Base-by-base conservation (phyloP, 2,888 invertebrate species). In the Drosophila longiperda region DNA sequence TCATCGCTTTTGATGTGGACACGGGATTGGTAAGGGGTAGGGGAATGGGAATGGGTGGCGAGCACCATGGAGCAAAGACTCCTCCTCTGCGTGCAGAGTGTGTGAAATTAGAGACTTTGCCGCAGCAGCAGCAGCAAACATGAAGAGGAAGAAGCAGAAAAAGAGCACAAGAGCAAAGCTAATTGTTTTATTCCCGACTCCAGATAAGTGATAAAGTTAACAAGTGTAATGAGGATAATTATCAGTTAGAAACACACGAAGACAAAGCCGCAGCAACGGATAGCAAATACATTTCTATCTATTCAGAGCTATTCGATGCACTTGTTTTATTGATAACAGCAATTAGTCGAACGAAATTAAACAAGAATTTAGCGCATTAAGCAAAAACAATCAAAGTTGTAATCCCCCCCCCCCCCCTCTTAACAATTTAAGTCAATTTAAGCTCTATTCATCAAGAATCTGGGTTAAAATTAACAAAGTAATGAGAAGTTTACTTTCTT, bases 151-250 rank as follows among this genome's bases (percentile, higher is more conserved):
- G 26, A 60, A 34, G 53, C 49, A 50, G 23, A 33, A 34, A 34
- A 55, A 38, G 32, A 36, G 23, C 62, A 60, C 40, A 75, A 75
- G 61, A 55, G 7, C 45, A 34, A 49, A 54, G 58, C 62, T 75
- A 78, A 80, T 78, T 78, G 80, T 64, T 67, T 62, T 67, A 72
- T 64, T 67, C 40, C 12, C 48, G 34, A 48, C n/a, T 29, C 3
- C 23, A 59, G n/a, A 65, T 67, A 45, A 45, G 64, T 67, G 67
- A 72, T 80, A 72, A 80, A 80, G 45, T 53, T 80, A 72, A 75
- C 78, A 76, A 68, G 67, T 67, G 59, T 59, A 67, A 76, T 66
- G 53, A 64, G 64, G 54, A 71, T 80, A 55, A 75, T 80, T 75
- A 59, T 26, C 15, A 70, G 49, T 34, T 12, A 40, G 55, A 68